Percentiles rank a stretch among this genome's conserved stretches.
phyloP scores from a whole-genome alignment of 2,888 invertebrate genomes.

The Conchocele bisecta region DNA sequence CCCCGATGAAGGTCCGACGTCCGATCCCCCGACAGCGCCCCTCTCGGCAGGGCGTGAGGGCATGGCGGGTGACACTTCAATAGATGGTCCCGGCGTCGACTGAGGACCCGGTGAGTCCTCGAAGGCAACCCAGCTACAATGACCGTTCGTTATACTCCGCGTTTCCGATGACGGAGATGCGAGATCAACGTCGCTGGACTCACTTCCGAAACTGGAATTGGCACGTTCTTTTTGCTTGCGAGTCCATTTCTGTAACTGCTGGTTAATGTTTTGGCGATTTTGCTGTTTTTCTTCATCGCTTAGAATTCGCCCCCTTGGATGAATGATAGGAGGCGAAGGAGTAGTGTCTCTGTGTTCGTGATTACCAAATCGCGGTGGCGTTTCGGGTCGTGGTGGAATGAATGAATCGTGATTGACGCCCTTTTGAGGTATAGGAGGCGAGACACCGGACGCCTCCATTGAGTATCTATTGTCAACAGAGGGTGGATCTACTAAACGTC shows the following conservation, averaged over 20 bases:
- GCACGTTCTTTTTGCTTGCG: slow-evolving; percentile 71
- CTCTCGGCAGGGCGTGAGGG: background rate
- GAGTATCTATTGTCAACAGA: slow-evolving; percentile 9
- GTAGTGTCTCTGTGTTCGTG: slow-evolving; percentile 44
- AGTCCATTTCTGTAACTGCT: slow-evolving; percentile 78
- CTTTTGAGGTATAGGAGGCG: slow-evolving; percentile 32
- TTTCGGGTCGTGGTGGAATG: slow-evolving; percentile 37
- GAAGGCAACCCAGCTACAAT: slow-evolving; percentile 50
- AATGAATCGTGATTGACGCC: slow-evolving; percentile 9
- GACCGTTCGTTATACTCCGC: slow-evolving; percentile 50
- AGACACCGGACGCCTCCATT: slow-evolving; percentile 42
- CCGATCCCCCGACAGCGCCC: slow-evolving; percentile 26
- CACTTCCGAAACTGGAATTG: slow-evolving; percentile 61
- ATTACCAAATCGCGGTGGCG: slow-evolving; percentile 44
- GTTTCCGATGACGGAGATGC: slow-evolving; percentile 54
- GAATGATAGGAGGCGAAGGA: slow-evolving; percentile 66
- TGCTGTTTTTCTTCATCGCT: slow-evolving; percentile 76
- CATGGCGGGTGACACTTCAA: slow-evolving; percentile 6
- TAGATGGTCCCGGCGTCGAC: slow-evolving; percentile 10
- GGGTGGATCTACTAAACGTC: slow-evolving; percentile 38
- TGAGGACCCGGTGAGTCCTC: slow-evolving; percentile 40
- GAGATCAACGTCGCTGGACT: slow-evolving; percentile 36
- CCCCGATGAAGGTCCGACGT: slow-evolving; percentile 40
- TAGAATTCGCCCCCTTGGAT: slow-evolving; percentile 67
- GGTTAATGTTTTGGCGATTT: slow-evolving; percentile 76